Evolutionary conservation across 2,113 vertebrate species (phyloP).

Genomic region (Microcebus murinus): DNA sequence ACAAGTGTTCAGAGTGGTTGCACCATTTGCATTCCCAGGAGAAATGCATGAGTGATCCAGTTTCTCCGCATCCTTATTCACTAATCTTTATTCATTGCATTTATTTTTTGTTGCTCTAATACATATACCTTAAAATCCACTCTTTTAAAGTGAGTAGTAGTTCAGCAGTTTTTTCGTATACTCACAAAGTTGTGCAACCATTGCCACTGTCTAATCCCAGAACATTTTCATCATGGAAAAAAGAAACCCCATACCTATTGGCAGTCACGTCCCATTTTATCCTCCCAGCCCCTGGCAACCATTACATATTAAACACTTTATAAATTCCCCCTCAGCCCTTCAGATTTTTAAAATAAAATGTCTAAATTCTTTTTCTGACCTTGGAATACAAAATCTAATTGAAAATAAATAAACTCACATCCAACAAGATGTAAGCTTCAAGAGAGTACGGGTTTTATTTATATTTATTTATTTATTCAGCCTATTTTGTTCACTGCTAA

Average conservation of each 20-base stretch:
- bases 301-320: not conserved
- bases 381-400: not conserved
- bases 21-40: too few species aligned
- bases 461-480: not conserved
- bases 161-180: not conserved
- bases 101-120: not conserved
- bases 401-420: not conserved
- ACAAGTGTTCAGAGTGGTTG: not conserved
- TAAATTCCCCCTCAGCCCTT: not conserved
- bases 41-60: not conserved
- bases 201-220: not conserved
- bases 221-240: not conserved
- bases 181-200: not conserved
- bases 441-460: not conserved
- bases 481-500: not conserved
- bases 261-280: not conserved
- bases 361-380: not conserved
- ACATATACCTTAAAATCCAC: not conserved
- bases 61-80: not conserved
- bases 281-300: not conserved
- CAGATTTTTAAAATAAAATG: not conserved
- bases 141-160: not conserved
- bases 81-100: not conserved
- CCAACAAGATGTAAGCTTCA: not conserved
- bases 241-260: not conserved